A percentile compares a stretch with the other conserved stretches of the same genome.
phyloP scores from a whole-genome alignment of 2,113 vertebrate species.

The Nipponia nippon region DNA sequence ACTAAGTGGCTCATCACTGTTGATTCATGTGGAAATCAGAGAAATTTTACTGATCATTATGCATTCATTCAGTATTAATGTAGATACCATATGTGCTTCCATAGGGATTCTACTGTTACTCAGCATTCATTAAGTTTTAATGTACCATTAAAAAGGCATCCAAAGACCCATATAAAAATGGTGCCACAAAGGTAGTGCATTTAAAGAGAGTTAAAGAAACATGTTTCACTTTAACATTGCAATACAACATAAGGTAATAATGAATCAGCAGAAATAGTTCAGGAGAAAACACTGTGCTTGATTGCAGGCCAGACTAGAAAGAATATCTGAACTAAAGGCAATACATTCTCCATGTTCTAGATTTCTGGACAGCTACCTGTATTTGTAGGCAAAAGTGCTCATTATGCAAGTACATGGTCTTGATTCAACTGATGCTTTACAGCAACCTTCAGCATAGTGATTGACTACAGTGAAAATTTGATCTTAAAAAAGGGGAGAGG shows the following conservation, averaged over 20 bases:
- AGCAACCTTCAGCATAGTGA: neutral
- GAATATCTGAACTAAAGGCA: neutral
- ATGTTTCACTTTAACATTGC: neutral
- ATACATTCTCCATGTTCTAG: neutral
- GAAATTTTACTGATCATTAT: slow-evolving; percentile 54
- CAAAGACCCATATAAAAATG: slow-evolving; percentile 37
- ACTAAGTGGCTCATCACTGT: slow-evolving; percentile 52
- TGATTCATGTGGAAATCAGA: slow-evolving; percentile 68
- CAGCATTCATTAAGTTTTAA: slow-evolving; percentile 59
- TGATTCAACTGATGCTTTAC: neutral
- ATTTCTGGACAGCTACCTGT: neutral
- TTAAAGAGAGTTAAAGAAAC: slow-evolving; percentile 4
- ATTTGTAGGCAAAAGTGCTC: neutral
- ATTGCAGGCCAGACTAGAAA: neutral
- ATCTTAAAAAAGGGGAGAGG: neutral
- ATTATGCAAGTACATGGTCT: neutral
- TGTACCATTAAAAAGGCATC: slow-evolving; percentile 57
- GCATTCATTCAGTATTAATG: slow-evolving; percentile 57
- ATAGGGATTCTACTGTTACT: slow-evolving; percentile 33
- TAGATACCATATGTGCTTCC: slow-evolving; percentile 37
- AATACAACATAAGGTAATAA: slow-evolving; percentile 21
- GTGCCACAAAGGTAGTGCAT: neutral
- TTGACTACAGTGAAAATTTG: neutral
- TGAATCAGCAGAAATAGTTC: slow-evolving; percentile 23
- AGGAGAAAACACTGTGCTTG: neutral